Conservation (phyloP, 2,797 vertebrate genomes). For the Lindbergichthys nudifrons region DNA sequence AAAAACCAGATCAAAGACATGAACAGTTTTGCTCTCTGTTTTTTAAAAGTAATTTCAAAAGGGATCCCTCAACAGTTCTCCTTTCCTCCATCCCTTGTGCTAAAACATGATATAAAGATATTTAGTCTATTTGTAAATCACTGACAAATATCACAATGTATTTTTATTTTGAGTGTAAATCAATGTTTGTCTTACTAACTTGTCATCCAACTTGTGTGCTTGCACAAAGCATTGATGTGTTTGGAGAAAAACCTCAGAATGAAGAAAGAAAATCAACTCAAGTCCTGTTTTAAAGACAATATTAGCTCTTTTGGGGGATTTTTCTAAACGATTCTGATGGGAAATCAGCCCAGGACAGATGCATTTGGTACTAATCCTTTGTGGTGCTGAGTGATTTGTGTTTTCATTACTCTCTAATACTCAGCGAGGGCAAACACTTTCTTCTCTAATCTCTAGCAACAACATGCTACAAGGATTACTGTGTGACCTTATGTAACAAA, state of each 20-base stretch:
- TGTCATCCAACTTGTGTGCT: constrained; percentile 3
- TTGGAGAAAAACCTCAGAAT: neutral
- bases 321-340: constrained; percentile 14
- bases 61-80: neutral
- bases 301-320: constrained; percentile 17
- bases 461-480: constrained; percentile 63
- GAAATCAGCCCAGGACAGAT: constrained; percentile 11
- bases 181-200: constrained; percentile 16
- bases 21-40: constrained; percentile 20
- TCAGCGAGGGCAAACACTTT: constrained; percentile 54
- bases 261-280: neutral
- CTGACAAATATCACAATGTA: constrained; percentile 19
- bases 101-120: neutral
- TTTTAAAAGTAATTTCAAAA: neutral
- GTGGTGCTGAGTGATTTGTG: constrained; percentile 40
- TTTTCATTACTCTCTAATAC: constrained; percentile 39
- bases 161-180: constrained; percentile 21
- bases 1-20: constrained; percentile 34
- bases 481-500: constrained; percentile 47
- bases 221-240: constrained; percentile 15
- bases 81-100: constrained; percentile 3
- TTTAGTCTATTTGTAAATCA: constrained; percentile 30
- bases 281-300: constrained; percentile 18
- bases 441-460: constrained; percentile 61
- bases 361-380: constrained; percentile 45